These are phyloP conservation scores for Schrankia costaestrigalis DNA, from an alignment of 2,888 invertebrate species.

Conservation along the genomic window DNA sequence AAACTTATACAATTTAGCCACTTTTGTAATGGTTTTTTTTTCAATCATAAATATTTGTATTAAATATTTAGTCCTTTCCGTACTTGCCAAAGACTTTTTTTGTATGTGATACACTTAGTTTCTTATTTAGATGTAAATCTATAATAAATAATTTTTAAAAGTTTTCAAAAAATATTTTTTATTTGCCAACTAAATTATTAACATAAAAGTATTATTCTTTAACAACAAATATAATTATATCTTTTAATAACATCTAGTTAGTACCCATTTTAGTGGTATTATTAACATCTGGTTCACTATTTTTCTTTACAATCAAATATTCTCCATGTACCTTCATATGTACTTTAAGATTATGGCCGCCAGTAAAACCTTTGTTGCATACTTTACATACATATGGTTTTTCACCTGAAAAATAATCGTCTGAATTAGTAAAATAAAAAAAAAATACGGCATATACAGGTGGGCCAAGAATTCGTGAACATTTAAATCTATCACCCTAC, in stretches of 20 bases:
- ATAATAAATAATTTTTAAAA: constrained; percentile 47
- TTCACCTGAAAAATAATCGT: too few relatives aligned
- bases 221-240: constrained; percentile 4
- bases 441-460: too few relatives aligned
- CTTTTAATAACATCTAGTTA: background rate
- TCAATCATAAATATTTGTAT: constrained; percentile 42
- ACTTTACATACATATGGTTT: constrained; percentile 64
- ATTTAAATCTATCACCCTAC: too few relatives aligned
- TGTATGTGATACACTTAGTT: constrained; percentile 76
- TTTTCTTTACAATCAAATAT: constrained; percentile 47
- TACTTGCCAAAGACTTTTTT: constrained; percentile 78
- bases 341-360: constrained; percentile 59
- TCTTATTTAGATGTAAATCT: constrained; percentile 64
- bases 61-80: constrained; percentile 49
- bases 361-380: constrained; percentile 65
- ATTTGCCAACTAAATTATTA: constrained; percentile 14
- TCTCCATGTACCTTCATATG: constrained; percentile 73
- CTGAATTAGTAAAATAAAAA: too few relatives aligned
- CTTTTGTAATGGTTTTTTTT: constrained; percentile 43
- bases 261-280: background rate
- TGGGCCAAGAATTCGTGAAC: too few relatives aligned
- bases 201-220: constrained; percentile 10
- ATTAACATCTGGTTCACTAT: constrained; percentile 17
- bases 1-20: constrained; percentile 24
- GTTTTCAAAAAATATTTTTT: constrained; percentile 29